Evolutionary conservation across 1,140 invertebrate species (phyloP), one percentile per base, ranked within the genome.

Genomic region (Danaus plexippus): DNA sequence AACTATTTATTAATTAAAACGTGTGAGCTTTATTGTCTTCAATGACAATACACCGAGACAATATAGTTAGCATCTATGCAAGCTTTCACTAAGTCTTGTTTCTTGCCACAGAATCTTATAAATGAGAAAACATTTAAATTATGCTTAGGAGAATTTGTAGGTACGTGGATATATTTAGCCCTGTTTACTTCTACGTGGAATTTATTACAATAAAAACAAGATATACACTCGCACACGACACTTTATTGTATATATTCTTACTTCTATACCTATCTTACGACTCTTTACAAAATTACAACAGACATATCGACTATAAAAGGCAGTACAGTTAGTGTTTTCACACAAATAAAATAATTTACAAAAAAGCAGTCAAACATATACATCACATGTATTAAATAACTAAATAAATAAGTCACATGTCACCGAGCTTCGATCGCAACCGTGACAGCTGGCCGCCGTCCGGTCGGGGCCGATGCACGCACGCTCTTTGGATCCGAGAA

Each of bases 241-340:
- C 72, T 82, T 85, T 76, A 84, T 87, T 83, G 81, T 87, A 85
- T 81, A 82, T 59, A 85, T 32, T 75, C 81, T 85, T 87, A 87
- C n/a, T 55, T 67, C 72, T 80, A 77, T 62, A 62, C 67, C 81
- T 85, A 84, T 78, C 73, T 77, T 81, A 87, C 80, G 82, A 87
- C 84, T 87, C 84, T 87, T 87, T 87, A 87, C 84, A 87, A 85
- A 80, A 85, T 85, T 87, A 87, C 80, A 87, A 83, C 79, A 79
- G 79, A 78, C 79, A 69, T 82, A 85, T 75, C 76, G 74, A 83
- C 84, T 87, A 84, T 68, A 80, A 63, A 75, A 71, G 59, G 73
- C 75, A 77, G 75, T 81, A 84, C 76, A 85, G 79, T 61, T 65
- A 75, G 78, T 77, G 80, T 71, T 79, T 78, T 71, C 79, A 85